These are phyloP conservation scores for Cladorhizidae sp. DNA, from an alignment of 37 sponge, comb jelly and placozoan genomes.

Conservation along the genomic window DNA sequence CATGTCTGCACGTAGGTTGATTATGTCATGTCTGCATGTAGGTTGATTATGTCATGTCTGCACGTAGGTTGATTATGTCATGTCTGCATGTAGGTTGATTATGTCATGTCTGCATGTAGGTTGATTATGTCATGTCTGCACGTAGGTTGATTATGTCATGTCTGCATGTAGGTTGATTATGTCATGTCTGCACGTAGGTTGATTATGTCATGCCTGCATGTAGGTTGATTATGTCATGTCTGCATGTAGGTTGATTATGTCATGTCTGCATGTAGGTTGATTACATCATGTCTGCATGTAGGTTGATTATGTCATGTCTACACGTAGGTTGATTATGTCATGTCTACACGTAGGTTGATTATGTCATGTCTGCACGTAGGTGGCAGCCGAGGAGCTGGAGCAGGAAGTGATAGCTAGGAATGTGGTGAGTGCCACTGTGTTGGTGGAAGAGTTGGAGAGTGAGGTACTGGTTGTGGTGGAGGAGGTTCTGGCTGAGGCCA, in stretches of 20 bases:
- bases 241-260: not conserved
- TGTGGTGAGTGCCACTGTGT: not conserved
- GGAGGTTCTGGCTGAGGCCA: slow-evolving; percentile 25
- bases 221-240: not conserved
- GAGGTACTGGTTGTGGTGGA: not conserved
- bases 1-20: not conserved
- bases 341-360: no score
- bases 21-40: no score
- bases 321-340: no score
- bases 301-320: no score
- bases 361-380: not conserved
- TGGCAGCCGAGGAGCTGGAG: not conserved
- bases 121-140: not conserved
- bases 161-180: not conserved
- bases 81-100: not conserved
- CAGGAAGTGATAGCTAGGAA: not conserved
- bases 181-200: not conserved
- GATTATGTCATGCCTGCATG: not conserved
- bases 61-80: not conserved
- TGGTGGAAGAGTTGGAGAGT: slow-evolving; percentile 16
- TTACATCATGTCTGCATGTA: no score
- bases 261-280: not conserved
- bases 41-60: not conserved
- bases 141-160: not conserved
- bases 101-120: not conserved